A percentile compares a stretch with the other conserved stretches of the same genome.
These are phyloP conservation scores for Parambassis ranga DNA, from an alignment of 2,797 vertebrate genomes.

Conservation along the genomic window DNA sequence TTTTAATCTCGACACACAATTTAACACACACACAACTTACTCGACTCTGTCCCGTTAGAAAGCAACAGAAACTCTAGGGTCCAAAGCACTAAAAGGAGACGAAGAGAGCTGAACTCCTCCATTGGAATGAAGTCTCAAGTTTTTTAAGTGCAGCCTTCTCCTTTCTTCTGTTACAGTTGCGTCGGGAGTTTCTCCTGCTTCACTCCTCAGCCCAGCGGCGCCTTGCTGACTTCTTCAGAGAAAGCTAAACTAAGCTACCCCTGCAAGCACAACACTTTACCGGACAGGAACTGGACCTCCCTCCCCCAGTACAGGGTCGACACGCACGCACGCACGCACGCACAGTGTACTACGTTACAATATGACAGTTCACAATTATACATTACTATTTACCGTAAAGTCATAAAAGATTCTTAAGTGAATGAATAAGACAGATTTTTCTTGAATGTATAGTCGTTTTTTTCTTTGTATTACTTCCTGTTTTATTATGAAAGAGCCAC, in stretches of 20 bases:
- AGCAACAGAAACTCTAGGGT: slow-evolving; percentile 45
- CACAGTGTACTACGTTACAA: too few relatives aligned
- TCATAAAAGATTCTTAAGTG: too few relatives aligned
- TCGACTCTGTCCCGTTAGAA: slow-evolving; percentile 46
- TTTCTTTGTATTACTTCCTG: too few relatives aligned
- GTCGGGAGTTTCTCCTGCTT: not conserved
- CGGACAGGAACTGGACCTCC: slow-evolving; percentile 8
- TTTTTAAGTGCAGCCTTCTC: too few relatives aligned
- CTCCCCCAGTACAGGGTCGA: not conserved
- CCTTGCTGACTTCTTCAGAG: slow-evolving; percentile 10
- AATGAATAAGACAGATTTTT: too few relatives aligned
- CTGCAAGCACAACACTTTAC: not conserved
- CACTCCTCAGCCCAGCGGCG: not conserved
- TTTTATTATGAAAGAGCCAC: too few relatives aligned
- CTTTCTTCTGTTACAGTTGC: not conserved
- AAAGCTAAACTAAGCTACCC: slow-evolving; percentile 48
- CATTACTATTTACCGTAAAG: too few relatives aligned
- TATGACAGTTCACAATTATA: too few relatives aligned
- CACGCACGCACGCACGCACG: slow-evolving; percentile 4
- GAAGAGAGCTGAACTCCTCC: slow-evolving; percentile 39
- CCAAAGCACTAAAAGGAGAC: slow-evolving; percentile 34
- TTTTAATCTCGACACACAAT: not conserved
- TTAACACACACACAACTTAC: too few relatives aligned
- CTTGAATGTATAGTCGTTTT: too few relatives aligned
- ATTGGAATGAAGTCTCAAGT: too few relatives aligned